These are phyloP conservation scores for Macrotus californicus DNA, from an alignment of 2,113 vertebrate species.

Conservation along the genomic window DNA sequence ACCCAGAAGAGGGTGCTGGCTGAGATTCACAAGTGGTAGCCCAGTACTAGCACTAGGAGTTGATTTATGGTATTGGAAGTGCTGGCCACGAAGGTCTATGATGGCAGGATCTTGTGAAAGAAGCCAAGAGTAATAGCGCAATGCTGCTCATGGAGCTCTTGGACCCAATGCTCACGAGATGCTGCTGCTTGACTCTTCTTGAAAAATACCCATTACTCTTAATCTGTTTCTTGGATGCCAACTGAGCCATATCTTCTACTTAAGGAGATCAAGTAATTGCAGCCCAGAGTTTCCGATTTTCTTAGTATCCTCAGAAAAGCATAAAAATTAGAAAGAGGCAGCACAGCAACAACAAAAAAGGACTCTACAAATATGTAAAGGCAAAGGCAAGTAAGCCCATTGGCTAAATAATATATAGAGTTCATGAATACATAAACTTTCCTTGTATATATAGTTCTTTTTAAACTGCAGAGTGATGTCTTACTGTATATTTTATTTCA, in stretches of 20 bases:
- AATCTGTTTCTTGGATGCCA: not conserved
- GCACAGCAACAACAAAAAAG: not conserved
- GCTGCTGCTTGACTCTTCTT: not conserved
- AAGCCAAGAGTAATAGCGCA: not conserved
- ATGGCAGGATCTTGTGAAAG: not conserved
- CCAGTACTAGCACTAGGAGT: not conserved
- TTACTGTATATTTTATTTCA: not conserved
- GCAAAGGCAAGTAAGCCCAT: not conserved
- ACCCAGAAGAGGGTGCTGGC: not conserved
- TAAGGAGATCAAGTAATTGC: not conserved
- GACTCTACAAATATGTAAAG: not conserved
- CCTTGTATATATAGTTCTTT: not conserved
- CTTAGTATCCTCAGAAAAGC: not conserved
- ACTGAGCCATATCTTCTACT: not conserved
- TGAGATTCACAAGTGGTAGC: not conserved
- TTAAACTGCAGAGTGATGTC: not conserved
- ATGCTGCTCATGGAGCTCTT: accelerated
- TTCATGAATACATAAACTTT: not conserved
- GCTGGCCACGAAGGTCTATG: not conserved
- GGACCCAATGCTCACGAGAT: not conserved
- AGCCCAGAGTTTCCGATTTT: not conserved
- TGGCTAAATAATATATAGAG: not conserved
- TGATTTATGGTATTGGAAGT: not conserved
- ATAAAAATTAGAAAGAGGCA: not conserved
- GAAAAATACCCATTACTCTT: not conserved